A percentile compares a stretch with the other conserved stretches of the same genome.
These are phyloP conservation scores for Strigamia crassipes DNA, from an alignment of 2,888 invertebrate species.

Conservation along the genomic window DNA sequence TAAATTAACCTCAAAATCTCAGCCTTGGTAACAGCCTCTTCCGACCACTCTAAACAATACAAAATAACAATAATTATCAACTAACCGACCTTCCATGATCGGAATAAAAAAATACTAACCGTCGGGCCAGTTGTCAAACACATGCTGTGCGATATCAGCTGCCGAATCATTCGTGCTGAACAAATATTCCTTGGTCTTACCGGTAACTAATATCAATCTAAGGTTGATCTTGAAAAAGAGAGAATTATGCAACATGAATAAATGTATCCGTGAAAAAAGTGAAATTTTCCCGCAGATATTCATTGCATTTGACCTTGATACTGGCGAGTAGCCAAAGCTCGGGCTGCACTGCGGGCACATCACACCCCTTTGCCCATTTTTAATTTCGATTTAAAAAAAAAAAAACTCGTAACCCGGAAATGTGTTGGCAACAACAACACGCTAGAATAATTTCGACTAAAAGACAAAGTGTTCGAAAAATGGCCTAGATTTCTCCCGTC, in stretches of 20 bases:
- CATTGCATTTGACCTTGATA: constrained; percentile 19
- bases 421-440: neutral
- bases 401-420: neutral
- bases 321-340: neutral
- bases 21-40: constrained; percentile 92
- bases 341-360: constrained; percentile 27
- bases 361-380: constrained; percentile 32
- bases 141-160: constrained; percentile 97
- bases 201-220: constrained; percentile 96
- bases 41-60: constrained; percentile 81
- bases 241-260: neutral
- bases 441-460: neutral
- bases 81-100: neutral
- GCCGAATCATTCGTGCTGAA: constrained; percentile 97
- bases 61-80: constrained; percentile 42
- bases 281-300: neutral
- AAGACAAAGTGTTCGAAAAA: neutral
- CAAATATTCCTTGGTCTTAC: constrained; percentile 98
- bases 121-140: constrained; percentile 99
- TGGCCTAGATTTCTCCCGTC: neutral
- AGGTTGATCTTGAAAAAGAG: constrained; percentile 82
- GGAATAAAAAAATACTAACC: constrained; percentile 66
- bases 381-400: neutral
- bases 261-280: neutral
- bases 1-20: constrained; percentile 98